Conservation (phyloP, 2,888 invertebrate species). For the Vanessa cardui region DNA sequence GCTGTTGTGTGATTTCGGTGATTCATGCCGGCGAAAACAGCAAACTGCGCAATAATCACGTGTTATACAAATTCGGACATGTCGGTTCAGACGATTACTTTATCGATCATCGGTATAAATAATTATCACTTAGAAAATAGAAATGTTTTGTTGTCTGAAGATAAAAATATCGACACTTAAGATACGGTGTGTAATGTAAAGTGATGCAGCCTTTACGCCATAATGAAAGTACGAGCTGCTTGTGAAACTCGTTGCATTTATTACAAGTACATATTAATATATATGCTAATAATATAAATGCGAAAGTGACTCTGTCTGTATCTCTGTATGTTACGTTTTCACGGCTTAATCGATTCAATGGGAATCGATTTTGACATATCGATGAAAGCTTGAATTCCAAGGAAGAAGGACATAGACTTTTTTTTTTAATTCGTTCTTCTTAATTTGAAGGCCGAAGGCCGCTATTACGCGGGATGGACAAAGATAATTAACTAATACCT, state of each 20-base stretch:
- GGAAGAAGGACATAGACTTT: too few relatives aligned
- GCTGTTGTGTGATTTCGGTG: too few relatives aligned
- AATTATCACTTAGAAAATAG: conserved; percentile 5
- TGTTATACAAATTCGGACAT: not conserved
- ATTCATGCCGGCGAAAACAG: too few relatives aligned
- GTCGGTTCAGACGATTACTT: not conserved
- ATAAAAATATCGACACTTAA: not conserved
- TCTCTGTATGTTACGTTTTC: not conserved
- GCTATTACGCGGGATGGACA: too few relatives aligned
- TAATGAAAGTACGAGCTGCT: conserved; percentile 35
- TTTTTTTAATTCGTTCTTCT: too few relatives aligned
- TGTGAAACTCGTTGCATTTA: conserved; percentile 35
- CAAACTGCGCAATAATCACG: too few relatives aligned
- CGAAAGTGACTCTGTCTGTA: not conserved
- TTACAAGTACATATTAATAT: conserved; percentile 18
- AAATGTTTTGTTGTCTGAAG: conserved; percentile 4
- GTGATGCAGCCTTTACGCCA: not conserved
- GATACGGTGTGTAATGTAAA: not conserved
- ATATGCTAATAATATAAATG: not conserved
- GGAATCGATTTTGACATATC: too few relatives aligned
- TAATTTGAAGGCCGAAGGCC: too few relatives aligned
- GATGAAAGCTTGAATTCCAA: too few relatives aligned
- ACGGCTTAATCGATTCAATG: too few relatives aligned
- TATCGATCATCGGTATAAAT: conserved; percentile 20
- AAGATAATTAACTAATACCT: too few relatives aligned